These are phyloP conservation scores for Lycophotia porphyrea DNA, from an alignment of 2,888 invertebrate species.

Conservation along the genomic window DNA sequence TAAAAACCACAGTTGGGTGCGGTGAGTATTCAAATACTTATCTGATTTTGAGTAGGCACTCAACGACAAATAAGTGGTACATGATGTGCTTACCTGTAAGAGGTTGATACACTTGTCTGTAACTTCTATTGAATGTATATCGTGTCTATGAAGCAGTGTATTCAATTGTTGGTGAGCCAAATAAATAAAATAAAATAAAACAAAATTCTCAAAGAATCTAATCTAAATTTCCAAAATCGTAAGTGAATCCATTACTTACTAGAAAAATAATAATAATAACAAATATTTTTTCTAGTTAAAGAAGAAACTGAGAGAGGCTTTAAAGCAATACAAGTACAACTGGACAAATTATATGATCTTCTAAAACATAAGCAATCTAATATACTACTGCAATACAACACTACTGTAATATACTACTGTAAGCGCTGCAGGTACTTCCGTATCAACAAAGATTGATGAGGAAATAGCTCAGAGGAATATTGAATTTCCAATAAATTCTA, in stretches of 20 bases:
- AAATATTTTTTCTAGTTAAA: not conserved
- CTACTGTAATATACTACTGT: too few relatives aligned
- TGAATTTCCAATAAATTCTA: constrained; percentile 27
- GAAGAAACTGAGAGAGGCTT: constrained; percentile 5
- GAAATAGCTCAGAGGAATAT: constrained; percentile 25
- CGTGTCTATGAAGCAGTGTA: too few relatives aligned
- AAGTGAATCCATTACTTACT: constrained; percentile 17
- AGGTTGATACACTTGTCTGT: too few relatives aligned
- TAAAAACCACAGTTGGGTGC: too few relatives aligned
- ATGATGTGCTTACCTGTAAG: too few relatives aligned
- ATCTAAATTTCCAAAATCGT: constrained; percentile 31
- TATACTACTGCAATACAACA: too few relatives aligned
- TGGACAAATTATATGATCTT: constrained; percentile 8
- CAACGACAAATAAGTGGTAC: too few relatives aligned
- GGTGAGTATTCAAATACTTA: too few relatives aligned
- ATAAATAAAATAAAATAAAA: too few relatives aligned
- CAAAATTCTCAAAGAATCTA: constrained; percentile 38
- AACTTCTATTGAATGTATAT: too few relatives aligned
- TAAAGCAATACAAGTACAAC: not conserved
- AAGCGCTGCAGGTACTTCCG: not conserved
- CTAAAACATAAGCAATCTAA: not conserved
- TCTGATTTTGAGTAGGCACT: too few relatives aligned
- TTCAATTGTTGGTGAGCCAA: too few relatives aligned
- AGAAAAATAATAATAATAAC: not conserved
- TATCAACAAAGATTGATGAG: constrained; percentile 11